These are phyloP conservation scores for Folsomia manolachei DNA, from an alignment of 2,888 invertebrate genomes.

Conservation along the genomic window DNA sequence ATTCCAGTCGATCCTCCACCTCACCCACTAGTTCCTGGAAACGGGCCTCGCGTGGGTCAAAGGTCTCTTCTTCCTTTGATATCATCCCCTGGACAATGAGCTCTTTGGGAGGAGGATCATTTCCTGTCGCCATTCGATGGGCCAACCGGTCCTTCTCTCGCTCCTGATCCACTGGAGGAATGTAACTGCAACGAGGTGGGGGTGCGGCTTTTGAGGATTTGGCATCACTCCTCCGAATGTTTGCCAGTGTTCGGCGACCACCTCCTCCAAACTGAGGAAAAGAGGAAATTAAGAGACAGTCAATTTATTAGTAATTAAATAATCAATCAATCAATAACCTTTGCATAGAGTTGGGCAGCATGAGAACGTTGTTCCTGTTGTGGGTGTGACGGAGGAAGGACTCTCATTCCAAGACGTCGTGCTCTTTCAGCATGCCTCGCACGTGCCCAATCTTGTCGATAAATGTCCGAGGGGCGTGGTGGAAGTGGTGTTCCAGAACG, in stretches of 20 bases:
- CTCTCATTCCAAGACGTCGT: neutral
- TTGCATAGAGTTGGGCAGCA: neutral
- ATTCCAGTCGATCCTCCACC: constrained; percentile 34
- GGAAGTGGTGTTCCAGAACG: constrained; percentile 38
- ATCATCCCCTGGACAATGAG: neutral
- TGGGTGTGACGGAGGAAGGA: neutral
- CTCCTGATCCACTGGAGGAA: constrained; percentile 32
- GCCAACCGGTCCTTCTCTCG: constrained; percentile 40
- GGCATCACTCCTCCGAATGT: constrained; percentile 38
- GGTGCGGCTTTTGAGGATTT: neutral
- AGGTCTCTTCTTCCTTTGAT: neutral
- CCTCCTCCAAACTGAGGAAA: neutral
- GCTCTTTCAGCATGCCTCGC: constrained; percentile 33
- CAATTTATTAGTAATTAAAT: neutral
- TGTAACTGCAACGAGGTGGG: neutral
- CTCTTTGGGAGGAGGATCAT: constrained; percentile 25
- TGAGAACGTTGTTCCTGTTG: neutral
- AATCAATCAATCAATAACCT: too few species aligned
- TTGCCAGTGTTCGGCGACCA: constrained; percentile 27
- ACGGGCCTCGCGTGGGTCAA: neutral
- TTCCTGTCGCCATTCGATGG: constrained; percentile 43
- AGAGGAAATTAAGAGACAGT: too few species aligned
- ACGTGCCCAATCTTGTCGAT: constrained; percentile 9
- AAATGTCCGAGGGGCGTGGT: constrained; percentile 24
- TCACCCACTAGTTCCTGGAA: constrained; percentile 16